Percentiles rank a stretch among this genome's conserved stretches.
Evolutionary conservation across 2,113 vertebrate species (phyloP).

Genomic region (Pyrgilauda ruficollis): DNA sequence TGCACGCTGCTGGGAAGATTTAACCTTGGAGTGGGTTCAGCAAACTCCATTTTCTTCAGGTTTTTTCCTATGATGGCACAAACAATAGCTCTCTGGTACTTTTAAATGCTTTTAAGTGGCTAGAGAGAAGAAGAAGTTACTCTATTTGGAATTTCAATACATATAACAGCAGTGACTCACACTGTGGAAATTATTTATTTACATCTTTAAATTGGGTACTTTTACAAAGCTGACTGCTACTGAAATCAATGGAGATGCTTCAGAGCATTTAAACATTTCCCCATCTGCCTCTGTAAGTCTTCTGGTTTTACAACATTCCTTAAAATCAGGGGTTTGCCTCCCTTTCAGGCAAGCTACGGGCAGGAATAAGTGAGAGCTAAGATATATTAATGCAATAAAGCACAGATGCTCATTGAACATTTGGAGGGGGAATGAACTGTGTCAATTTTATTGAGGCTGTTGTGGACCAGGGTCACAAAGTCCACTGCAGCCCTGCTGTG

Average conservation of each 20-base stretch:
- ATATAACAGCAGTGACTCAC: not conserved
- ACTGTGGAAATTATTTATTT: not conserved
- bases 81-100: not conserved
- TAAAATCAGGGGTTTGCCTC: not conserved
- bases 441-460: not conserved
- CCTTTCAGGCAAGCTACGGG: not conserved
- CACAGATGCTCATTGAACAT: not conserved
- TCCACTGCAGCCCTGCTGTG: not conserved
- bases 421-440: not conserved
- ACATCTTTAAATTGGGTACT: not conserved
- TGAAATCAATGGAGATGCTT: not conserved
- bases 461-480: not conserved
- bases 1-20: not conserved
- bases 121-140: not conserved
- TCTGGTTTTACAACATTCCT: not conserved
- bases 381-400: not conserved
- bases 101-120: not conserved
- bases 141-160: not conserved
- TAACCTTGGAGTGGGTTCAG: not conserved
- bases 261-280: not conserved
- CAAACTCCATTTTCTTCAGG: not conserved
- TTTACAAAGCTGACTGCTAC: not conserved
- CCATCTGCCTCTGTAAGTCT: not conserved
- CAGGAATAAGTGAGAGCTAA: not conserved
- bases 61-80: not conserved